phyloP scores from a whole-genome alignment of 2,888 invertebrate species.

The Dioctria rufipes region DNA sequence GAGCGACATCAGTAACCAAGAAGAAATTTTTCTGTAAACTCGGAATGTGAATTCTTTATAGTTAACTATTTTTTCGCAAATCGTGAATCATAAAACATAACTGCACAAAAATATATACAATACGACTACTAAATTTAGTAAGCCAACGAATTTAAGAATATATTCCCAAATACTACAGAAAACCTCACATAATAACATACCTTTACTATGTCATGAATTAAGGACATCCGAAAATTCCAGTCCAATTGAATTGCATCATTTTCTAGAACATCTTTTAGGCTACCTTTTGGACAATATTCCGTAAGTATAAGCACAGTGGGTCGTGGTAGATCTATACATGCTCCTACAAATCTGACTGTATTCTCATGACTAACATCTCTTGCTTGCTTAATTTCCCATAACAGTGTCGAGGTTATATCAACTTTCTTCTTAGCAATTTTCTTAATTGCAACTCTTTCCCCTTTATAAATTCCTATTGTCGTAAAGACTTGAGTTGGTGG shows the following conservation, averaged over 20 bases:
- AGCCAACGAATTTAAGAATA: too few relatives aligned
- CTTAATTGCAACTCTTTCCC: slow-evolving; percentile 87
- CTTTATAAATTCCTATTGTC: slow-evolving; percentile 86
- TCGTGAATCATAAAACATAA: too few relatives aligned
- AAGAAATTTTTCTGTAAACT: too few relatives aligned
- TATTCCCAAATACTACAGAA: background rate
- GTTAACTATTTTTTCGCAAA: background rate
- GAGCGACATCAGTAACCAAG: too few relatives aligned
- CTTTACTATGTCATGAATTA: slow-evolving; percentile 93
- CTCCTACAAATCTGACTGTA: slow-evolving; percentile 89
- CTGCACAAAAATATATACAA: too few relatives aligned
- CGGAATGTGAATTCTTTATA: too few relatives aligned
- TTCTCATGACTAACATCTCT: slow-evolving; percentile 91
- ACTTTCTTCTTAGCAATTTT: slow-evolving; percentile 87
- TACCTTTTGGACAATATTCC: slow-evolving; percentile 91
- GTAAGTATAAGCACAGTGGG: slow-evolving; percentile 85
- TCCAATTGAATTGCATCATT: slow-evolving; percentile 90
- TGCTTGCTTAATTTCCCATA: slow-evolving; percentile 91
- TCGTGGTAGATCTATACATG: slow-evolving; percentile 85
- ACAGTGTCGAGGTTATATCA: slow-evolving; percentile 85
- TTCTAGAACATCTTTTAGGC: slow-evolving; percentile 87
- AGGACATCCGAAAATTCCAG: slow-evolving; percentile 90
- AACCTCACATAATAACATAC: slow-evolving; percentile 69
- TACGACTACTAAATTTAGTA: too few relatives aligned
- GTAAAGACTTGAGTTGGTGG: slow-evolving; percentile 77